Percentiles rank a stretch among this genome's conserved stretches.
Evolutionary conservation across 2,797 vertebrate genomes (phyloP).

Genomic region (Pseudochirops corinnae): DNA sequence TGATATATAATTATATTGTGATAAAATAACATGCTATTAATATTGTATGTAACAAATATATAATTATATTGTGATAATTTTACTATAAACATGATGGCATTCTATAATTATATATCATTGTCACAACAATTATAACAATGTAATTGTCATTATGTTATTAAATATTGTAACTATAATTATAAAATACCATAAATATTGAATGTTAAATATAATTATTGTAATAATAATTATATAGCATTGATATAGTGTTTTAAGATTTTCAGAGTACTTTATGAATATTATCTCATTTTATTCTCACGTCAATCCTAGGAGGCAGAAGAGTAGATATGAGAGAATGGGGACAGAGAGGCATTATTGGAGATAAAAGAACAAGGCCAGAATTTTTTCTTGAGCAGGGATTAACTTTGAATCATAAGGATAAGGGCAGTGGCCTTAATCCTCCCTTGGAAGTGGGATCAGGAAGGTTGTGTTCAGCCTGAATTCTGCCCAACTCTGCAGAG

Average conservation of each 20-base stretch:
- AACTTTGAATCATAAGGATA: not conserved
- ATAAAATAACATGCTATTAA: too few species aligned
- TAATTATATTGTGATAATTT: not conserved
- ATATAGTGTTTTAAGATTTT: not conserved
- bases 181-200: not conserved
- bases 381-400: not conserved
- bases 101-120: not conserved
- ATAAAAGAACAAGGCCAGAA: not conserved
- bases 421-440: not conserved
- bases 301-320: not conserved
- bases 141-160: not conserved
- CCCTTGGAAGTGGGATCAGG: not conserved
- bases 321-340: not conserved
- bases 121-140: too few species aligned
- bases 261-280: not conserved
- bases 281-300: not conserved
- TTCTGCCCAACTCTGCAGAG: not conserved
- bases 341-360: not conserved
- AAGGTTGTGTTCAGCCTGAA: not conserved
- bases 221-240: not conserved
- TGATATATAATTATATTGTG: too few species aligned
- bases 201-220: not conserved
- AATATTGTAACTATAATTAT: not conserved
- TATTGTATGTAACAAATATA: not conserved
- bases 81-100: not conserved